phyloP scores from a whole-genome alignment of 2,113 vertebrate genomes.

The Pheucticus melanocephalus region DNA sequence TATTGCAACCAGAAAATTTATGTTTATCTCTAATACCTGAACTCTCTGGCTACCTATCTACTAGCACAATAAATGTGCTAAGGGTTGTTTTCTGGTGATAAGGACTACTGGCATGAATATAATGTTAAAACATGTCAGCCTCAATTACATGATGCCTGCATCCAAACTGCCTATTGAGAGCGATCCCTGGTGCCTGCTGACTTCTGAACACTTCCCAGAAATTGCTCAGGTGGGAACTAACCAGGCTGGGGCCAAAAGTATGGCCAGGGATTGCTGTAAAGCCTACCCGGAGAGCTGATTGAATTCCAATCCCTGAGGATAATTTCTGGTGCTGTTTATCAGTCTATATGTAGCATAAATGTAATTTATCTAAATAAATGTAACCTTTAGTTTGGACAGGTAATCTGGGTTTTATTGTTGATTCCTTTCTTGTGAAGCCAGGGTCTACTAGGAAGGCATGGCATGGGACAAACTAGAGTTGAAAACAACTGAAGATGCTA shows the following conservation, averaged over 20 bases:
- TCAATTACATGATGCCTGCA: background rate
- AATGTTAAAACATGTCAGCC: background rate
- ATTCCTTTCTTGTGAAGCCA: background rate
- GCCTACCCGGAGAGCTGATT: background rate
- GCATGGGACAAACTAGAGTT: background rate
- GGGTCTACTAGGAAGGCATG: background rate
- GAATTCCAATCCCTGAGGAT: background rate
- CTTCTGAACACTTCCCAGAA: background rate
- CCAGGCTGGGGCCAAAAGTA: background rate
- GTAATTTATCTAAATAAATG: background rate
- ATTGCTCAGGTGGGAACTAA: background rate
- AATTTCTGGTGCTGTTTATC: background rate
- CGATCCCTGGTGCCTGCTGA: background rate
- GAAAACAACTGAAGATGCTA: background rate
- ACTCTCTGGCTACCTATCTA: background rate
- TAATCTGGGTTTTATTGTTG: background rate
- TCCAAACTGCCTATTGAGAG: background rate
- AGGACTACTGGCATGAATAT: background rate
- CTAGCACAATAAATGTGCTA: background rate
- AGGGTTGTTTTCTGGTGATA: background rate
- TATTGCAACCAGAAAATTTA: background rate
- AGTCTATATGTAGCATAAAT: background rate
- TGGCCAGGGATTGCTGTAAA: background rate
- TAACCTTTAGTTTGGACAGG: background rate
- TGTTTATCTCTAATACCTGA: background rate